These are phyloP conservation scores for Magallana nippona DNA, from an alignment of 2,888 invertebrate genomes.

Conservation along the genomic window DNA sequence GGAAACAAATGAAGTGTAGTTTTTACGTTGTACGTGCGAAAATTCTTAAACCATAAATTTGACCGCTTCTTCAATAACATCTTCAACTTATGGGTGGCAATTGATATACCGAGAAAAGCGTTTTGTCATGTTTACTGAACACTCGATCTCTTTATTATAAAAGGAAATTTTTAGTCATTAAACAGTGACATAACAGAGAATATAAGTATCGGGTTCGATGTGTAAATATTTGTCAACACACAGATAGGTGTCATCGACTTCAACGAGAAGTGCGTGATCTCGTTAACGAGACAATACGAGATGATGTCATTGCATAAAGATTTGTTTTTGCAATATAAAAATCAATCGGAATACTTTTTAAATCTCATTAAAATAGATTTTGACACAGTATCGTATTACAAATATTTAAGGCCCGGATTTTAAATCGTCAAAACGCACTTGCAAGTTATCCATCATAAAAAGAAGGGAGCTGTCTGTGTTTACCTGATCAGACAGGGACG, in stretches of 20 bases:
- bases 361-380: conserved; percentile 24
- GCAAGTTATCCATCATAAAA: conserved; percentile 1
- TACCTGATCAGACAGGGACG: not conserved
- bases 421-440: not conserved
- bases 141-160: conserved; percentile 12
- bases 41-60: not conserved
- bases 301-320: conserved; percentile 12
- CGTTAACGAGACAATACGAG: conserved; percentile 33
- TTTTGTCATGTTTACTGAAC: conserved; percentile 26
- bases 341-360: not conserved
- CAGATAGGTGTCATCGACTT: conserved; percentile 33
- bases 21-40: not conserved
- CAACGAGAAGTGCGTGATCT: conserved; percentile 22
- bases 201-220: conserved; percentile 21
- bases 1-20: too few relatives aligned
- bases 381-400: conserved; percentile 13
- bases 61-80: not conserved
- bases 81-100: conserved; percentile 10
- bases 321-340: conserved; percentile 9
- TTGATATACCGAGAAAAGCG: not conserved
- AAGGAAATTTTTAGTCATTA: conserved; percentile 5
- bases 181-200: conserved; percentile 25
- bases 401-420: not conserved
- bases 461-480: not conserved
- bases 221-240: conserved; percentile 29